Evolutionary conservation across 2,888 invertebrate genomes (phyloP).

Genomic region (Oasisia sp.): DNA sequence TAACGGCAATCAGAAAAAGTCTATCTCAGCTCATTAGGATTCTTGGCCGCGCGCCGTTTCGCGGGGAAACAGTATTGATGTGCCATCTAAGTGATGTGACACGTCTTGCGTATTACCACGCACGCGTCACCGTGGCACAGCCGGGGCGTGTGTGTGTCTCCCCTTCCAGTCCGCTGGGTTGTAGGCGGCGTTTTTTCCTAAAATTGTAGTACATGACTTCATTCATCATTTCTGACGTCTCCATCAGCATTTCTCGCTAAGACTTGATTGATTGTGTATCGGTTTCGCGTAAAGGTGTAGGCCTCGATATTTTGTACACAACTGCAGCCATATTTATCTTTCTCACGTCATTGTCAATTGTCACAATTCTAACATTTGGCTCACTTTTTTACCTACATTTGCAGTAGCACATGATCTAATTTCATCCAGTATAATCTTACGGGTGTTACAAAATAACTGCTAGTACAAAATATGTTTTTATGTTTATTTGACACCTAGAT

Average conservation of each 20-base stretch:
- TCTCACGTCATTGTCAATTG: background rate
- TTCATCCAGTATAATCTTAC: background rate
- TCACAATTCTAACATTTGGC: background rate
- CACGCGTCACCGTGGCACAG: background rate
- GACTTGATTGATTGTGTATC: conserved; percentile 7
- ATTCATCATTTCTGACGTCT: background rate
- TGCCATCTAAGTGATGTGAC: background rate
- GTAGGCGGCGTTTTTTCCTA: background rate
- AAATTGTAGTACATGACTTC: conserved; percentile 17
- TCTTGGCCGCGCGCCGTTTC: background rate
- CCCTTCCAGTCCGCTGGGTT: background rate
- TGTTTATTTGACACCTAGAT: background rate
- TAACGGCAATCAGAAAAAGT: conserved; percentile 9
- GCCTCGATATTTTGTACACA: background rate
- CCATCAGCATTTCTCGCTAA: background rate
- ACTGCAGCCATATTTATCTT: background rate
- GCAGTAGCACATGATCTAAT: background rate
- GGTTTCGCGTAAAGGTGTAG: background rate
- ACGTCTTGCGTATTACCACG: conserved; percentile 4
- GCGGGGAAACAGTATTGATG: conserved; percentile 4
- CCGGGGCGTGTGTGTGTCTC: background rate
- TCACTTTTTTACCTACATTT: background rate
- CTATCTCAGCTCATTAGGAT: background rate
- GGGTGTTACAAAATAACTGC: background rate
- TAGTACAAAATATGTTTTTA: background rate